Conservation (phyloP, 2,888 invertebrate species). For the Syritta pipiens region DNA sequence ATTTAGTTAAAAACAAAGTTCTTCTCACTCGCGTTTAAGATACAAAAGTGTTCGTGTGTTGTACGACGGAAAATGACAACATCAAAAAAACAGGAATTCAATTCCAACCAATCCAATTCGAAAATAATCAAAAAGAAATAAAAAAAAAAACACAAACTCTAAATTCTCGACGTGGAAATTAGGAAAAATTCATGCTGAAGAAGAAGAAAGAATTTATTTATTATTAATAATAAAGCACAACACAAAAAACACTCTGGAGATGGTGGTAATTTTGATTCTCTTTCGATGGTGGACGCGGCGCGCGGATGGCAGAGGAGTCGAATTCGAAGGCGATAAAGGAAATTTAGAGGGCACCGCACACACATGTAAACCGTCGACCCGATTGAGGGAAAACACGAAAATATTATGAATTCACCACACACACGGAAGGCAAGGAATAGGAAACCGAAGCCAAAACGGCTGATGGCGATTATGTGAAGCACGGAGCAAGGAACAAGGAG, state of each 20-base stretch:
- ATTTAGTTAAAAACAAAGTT: no score
- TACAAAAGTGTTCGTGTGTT: background rate
- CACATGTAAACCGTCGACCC: conserved; percentile 7
- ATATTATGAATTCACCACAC: conserved; percentile 41
- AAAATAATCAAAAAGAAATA: conserved; percentile 21
- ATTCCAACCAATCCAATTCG: conserved; percentile 11
- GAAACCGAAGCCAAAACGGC: background rate
- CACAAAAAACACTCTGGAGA: background rate
- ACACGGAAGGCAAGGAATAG: conserved; percentile 17
- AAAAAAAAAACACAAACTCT: no score
- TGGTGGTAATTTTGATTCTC: conserved; percentile 4
- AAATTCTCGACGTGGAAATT: conserved; percentile 7
- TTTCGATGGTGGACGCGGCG: conserved; percentile 7
- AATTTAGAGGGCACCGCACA: conserved; percentile 31
- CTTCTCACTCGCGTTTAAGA: background rate
- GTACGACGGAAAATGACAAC: background rate
- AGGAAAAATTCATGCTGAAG: conserved; percentile 11
- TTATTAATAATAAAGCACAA: conserved; percentile 10
- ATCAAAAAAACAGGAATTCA: background rate
- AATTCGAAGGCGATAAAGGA: background rate
- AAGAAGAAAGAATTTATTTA: background rate
- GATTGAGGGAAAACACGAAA: conserved; percentile 24
- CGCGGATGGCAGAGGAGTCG: background rate
- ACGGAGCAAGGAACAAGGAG: background rate
- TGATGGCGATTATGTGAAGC: background rate